Evolutionary conservation across 2,888 invertebrate genomes (phyloP).

Genomic region (Prosapia bicincta): DNA sequence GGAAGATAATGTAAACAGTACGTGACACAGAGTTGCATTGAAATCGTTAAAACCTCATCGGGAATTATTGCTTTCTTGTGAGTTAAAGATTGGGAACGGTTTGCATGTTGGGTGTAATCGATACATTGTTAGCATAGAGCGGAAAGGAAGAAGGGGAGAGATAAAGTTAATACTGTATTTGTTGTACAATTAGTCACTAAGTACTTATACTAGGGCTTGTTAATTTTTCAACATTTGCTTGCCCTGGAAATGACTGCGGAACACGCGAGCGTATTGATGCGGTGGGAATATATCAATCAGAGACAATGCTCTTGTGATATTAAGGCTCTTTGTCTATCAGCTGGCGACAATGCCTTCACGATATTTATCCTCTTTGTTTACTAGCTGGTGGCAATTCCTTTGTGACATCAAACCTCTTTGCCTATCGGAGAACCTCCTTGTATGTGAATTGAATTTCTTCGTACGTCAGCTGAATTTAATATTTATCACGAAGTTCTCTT

Average conservation of each 20-base stretch:
- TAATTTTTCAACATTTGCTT: background rate
- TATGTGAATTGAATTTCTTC: too few species aligned
- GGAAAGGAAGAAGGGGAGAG: background rate
- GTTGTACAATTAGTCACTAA: background rate
- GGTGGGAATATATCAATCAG: background rate
- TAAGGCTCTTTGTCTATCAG: background rate
- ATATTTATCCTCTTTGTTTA: too few species aligned
- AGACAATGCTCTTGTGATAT: background rate
- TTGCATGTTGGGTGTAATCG: background rate
- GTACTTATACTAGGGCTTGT: background rate
- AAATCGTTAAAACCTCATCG: background rate
- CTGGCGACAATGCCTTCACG: too few species aligned
- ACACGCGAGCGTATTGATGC: background rate
- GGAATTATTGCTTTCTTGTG: background rate
- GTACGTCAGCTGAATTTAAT: too few species aligned
- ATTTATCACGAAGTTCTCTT: too few species aligned
- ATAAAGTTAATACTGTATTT: constrained; percentile 2
- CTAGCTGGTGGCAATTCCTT: too few species aligned
- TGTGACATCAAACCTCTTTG: too few species aligned
- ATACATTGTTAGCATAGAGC: too few species aligned
- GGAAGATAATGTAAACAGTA: too few species aligned
- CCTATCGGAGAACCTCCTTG: too few species aligned
- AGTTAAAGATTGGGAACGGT: background rate
- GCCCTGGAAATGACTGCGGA: background rate
- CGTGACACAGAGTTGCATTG: background rate